Base-by-base conservation (phyloP, 2,888 invertebrate genomes). In the Gonocerus acuteangulatus region DNA sequence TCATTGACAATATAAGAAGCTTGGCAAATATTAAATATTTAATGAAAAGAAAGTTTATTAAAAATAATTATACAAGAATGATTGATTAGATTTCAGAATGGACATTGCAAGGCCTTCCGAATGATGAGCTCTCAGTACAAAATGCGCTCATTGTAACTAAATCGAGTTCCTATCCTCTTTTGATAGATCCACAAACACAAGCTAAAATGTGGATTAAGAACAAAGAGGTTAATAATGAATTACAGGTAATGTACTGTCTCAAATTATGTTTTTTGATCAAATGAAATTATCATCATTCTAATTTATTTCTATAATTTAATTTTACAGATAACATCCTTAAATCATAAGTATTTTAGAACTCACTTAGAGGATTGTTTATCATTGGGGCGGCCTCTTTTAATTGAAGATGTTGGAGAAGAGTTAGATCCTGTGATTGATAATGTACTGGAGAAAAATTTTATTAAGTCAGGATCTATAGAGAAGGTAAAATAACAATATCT, bases 171-270 rank as follows among this genome's bases (percentile, higher is more conserved):
- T 96, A 92, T 77, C 95, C 96, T 1, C 78, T 96, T 27, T 75
- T 96, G 21, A 87, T 96, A 6, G 96, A 96, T 77, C 96, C 96
- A 0, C 96, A 96, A 75, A 94, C 87, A 69, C 96, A 97, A 76
- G 96, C 95, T 13, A 96, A 95, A 74, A 86, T 91, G 77, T 96
- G 96, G 96, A 94, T 96, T 57, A 95, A 94, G 74, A 91, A 89
- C 71, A 93, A 92, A 73, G 95, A 96, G 74, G 80, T 83, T 21
- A 77, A 84, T 42, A 95, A 95, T 73, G 94, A 94, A 71, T 75
- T 96, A 34, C 90, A 75, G 70, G 76, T 75, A 63, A 34, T 15
- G 16, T 49, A 15, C 15, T 7, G 7, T 7, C 19, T 34, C n/a
- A n/a, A n/a, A n/a, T n/a, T n/a, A n/a, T n/a, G n/a, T n/a, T n/a